These are phyloP conservation scores for Lepidocyrtinus sp. DNA, from an alignment of 2,888 invertebrate genomes.

Conservation along the genomic window DNA sequence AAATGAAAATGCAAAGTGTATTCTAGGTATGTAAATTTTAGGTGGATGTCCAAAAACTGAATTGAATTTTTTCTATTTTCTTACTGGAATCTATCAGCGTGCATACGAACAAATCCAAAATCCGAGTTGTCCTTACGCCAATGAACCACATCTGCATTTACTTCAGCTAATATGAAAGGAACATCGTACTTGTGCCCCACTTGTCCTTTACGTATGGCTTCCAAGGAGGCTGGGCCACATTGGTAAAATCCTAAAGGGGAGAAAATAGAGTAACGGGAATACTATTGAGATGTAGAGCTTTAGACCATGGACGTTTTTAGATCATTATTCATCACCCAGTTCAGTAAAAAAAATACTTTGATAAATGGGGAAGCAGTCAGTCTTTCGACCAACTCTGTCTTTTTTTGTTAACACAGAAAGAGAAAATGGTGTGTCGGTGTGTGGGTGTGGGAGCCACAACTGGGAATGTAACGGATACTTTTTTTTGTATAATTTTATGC, in stretches of 20 bases:
- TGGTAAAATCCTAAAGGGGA: constrained; percentile 77
- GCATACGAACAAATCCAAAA: constrained; percentile 63
- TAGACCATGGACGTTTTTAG: constrained; percentile 19
- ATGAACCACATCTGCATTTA: constrained; percentile 86
- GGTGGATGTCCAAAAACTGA: not conserved
- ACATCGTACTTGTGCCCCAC: constrained; percentile 84
- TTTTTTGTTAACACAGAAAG: too few species aligned
- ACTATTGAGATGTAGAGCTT: not conserved
- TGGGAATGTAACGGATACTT: too few species aligned
- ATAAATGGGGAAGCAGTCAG: constrained; percentile 49
- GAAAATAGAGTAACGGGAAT: constrained; percentile 32
- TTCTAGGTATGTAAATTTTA: not conserved
- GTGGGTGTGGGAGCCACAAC: too few species aligned
- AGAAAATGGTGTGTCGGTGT: too few species aligned
- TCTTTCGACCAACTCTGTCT: too few species aligned
- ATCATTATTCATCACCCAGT: constrained; percentile 57
- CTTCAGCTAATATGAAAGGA: constrained; percentile 84
- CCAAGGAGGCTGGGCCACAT: constrained; percentile 85
- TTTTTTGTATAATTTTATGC: too few species aligned
- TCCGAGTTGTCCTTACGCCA: constrained; percentile 75
- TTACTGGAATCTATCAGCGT: constrained; percentile 67
- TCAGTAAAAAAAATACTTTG: constrained; percentile 51
- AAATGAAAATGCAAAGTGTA: too few species aligned
- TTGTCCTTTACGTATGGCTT: constrained; percentile 84
- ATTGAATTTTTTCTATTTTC: constrained; percentile 7